Percentiles rank a stretch among this genome's conserved stretches.
Evolutionary conservation across 2,797 vertebrate genomes (phyloP).

Genomic region (Rhinophrynus dorsalis): DNA sequence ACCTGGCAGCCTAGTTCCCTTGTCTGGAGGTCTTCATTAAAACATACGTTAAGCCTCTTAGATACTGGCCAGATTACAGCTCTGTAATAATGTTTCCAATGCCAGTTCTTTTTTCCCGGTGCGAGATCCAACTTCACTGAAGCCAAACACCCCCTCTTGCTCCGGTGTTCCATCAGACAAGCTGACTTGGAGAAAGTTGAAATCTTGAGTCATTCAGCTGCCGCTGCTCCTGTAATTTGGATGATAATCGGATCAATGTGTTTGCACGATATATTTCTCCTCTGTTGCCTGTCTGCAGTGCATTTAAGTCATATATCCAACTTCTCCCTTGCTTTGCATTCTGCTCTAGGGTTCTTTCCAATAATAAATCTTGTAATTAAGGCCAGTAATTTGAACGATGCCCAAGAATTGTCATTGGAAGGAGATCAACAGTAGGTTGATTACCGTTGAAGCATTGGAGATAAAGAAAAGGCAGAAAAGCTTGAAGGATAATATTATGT

Average conservation of each 20-base stretch:
- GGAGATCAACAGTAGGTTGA: slow-evolving; percentile 47
- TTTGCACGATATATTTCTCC: slow-evolving; percentile 30
- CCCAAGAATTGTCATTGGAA: slow-evolving; percentile 50
- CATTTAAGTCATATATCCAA: slow-evolving; percentile 22
- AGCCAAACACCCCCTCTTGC: slow-evolving; percentile 44
- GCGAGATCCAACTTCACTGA: slow-evolving; percentile 35
- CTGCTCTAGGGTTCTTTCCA: slow-evolving; percentile 44
- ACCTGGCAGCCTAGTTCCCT: slow-evolving; percentile 19
- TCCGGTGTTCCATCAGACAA: slow-evolving; percentile 45
- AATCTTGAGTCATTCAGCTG: slow-evolving; percentile 43
- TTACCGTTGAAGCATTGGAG: slow-evolving; percentile 35
- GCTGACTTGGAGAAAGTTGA: slow-evolving; percentile 44
- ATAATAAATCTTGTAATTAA: slow-evolving; percentile 48
- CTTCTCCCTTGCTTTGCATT: slow-evolving; percentile 39
- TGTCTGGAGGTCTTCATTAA: slow-evolving; percentile 50
- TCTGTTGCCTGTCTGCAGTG: slow-evolving; percentile 18
- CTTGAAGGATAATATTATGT: slow-evolving; percentile 43
- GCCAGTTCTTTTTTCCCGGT: slow-evolving; percentile 41
- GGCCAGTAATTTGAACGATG: slow-evolving; percentile 50
- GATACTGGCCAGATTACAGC: slow-evolving; percentile 49
- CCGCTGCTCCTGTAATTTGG: slow-evolving; percentile 47
- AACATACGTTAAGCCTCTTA: slow-evolving; percentile 49
- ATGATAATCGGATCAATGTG: slow-evolving; percentile 51
- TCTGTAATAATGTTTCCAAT: slow-evolving; percentile 45
- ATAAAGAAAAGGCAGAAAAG: slow-evolving; percentile 41